Conservation (phyloP, 2,113 vertebrate species). For the Phaetusa simplex region DNA sequence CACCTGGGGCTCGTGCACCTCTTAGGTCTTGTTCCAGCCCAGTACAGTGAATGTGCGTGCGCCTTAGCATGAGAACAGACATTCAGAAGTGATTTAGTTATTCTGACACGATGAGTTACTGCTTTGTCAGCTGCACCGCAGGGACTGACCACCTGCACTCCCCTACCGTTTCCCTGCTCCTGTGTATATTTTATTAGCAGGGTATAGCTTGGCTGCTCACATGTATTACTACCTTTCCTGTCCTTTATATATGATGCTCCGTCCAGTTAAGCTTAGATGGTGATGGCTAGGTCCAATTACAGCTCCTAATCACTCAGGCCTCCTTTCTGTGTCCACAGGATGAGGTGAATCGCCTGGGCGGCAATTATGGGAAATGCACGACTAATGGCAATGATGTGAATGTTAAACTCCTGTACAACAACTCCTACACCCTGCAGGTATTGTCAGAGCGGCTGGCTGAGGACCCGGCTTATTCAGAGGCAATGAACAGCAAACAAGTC, state of each 20-base stretch:
- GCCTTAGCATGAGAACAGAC: not conserved
- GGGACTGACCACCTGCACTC: not conserved
- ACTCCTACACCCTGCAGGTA: constrained; percentile 71
- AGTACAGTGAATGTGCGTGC: not conserved
- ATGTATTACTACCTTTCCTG: accelerated
- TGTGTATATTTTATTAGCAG: not conserved
- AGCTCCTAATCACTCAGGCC: not conserved
- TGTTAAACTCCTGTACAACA: constrained; percentile 54
- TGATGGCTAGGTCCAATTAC: not conserved
- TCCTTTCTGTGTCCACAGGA: constrained; percentile 40
- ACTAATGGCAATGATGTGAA: not conserved
- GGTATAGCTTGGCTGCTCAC: not conserved
- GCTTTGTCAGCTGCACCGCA: not conserved
- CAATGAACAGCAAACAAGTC: not conserved
- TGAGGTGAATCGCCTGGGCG: constrained; percentile 61
- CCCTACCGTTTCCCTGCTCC: not conserved
- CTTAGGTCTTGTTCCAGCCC: not conserved
- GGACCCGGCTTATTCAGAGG: not conserved
- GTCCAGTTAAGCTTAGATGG: not conserved
- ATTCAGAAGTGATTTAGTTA: not conserved
- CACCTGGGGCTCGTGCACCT: not conserved
- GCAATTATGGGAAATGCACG: constrained; percentile 52
- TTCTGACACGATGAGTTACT: not conserved
- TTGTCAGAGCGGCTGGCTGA: not conserved
- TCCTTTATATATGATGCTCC: not conserved